phyloP scores from a whole-genome alignment of 1,140 invertebrate species.

The Scaptomyza pallida region DNA sequence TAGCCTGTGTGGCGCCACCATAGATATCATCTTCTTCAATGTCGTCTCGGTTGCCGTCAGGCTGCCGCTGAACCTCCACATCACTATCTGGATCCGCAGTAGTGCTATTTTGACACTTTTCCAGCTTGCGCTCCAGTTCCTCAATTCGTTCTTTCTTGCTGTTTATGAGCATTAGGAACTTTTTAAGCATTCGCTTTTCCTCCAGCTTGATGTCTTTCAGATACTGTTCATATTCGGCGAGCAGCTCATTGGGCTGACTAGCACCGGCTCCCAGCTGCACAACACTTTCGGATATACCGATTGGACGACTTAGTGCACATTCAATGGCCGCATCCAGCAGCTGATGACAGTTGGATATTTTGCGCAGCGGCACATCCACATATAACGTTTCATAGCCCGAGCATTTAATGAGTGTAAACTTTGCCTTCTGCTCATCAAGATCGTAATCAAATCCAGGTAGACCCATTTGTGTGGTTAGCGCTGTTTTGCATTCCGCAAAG shows the following conservation, averaged over 20 bases:
- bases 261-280: neutral
- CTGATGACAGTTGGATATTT: conserved; percentile 45
- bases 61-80: neutral
- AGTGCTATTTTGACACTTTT: conserved; percentile 4
- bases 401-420: conserved; percentile 64
- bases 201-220: conserved; percentile 29
- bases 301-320: neutral
- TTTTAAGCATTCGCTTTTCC: conserved; percentile 43
- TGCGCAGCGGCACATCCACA: conserved; percentile 44
- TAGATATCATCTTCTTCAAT: conserved; percentile 27
- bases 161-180: conserved; percentile 60
- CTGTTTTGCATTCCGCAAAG: conserved; percentile 53
- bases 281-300: too few species aligned
- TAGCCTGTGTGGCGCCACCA: conserved; percentile 42
- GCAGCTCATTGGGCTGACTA: conserved; percentile 4
- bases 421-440: conserved; percentile 21
- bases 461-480: conserved; percentile 60
- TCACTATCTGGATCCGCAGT: conserved; percentile 6
- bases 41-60: neutral
- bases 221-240: conserved; percentile 51
- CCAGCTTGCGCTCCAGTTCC: conserved; percentile 41
- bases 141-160: conserved; percentile 58
- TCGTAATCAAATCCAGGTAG: conserved; percentile 58
- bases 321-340: conserved; percentile 61
- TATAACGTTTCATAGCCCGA: conserved; percentile 61